Conservation (phyloP, 2,888 invertebrate genomes). For the Acanthosepion pharaonis region DNA sequence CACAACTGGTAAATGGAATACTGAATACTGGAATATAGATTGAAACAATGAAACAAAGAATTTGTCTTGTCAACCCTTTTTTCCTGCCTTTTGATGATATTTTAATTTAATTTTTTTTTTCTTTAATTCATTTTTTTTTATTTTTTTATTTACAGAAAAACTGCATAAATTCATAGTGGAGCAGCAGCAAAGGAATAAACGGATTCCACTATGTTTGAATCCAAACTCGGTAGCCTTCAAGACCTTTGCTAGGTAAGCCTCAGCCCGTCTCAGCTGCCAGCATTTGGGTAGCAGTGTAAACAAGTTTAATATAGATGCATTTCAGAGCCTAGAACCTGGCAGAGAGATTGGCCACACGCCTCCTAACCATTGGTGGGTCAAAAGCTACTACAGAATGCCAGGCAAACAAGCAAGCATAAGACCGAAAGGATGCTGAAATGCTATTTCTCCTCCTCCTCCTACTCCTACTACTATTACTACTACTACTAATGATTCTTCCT, state of each 20-base stretch:
- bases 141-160: constrained; percentile 85
- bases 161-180: constrained; percentile 99
- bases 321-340: neutral
- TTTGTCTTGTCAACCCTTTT: no score
- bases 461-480: neutral
- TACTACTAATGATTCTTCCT: constrained; percentile 33
- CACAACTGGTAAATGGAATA: no score
- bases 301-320: constrained; percentile 18
- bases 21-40: no score
- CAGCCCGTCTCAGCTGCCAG: neutral
- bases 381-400: constrained; percentile 9
- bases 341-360: neutral
- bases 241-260: constrained; percentile 96
- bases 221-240: constrained; percentile 99
- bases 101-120: neutral
- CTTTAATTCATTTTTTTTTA: constrained; percentile 42
- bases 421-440: constrained; percentile 8
- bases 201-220: constrained; percentile 99
- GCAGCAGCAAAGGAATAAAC: constrained; percentile 91
- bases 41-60: no score
- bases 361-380: neutral
- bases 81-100: neutral
- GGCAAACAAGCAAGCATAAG: neutral
- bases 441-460: neutral
- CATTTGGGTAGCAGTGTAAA: neutral